A percentile compares a stretch with the other conserved stretches of the same genome.
These are phyloP conservation scores for Oreohelix idahoensis DNA, from an alignment of 1,140 invertebrate species.

Conservation along the genomic window DNA sequence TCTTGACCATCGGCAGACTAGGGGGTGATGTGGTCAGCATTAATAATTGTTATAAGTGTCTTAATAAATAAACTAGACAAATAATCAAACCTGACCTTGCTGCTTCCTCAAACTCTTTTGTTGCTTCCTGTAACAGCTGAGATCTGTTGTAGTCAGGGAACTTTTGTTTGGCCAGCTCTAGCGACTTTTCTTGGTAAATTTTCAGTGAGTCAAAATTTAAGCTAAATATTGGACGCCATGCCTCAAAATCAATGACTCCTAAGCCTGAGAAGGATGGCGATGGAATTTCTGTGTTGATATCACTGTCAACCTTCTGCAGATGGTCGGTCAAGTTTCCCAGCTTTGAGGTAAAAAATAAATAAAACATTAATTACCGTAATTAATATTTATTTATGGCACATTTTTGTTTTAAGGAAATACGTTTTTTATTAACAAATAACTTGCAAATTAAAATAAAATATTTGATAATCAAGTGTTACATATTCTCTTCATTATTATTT, in stretches of 20 bases:
- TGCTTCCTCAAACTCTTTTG: slow-evolving; percentile 54
- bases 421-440: too few relatives aligned
- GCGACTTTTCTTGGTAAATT: slow-evolving; percentile 51
- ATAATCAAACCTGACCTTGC: slow-evolving; percentile 53
- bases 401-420: too few relatives aligned
- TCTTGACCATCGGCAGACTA: too few relatives aligned
- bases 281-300: slow-evolving; percentile 41
- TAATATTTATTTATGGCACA: too few relatives aligned
- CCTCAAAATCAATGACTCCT: slow-evolving; percentile 87
- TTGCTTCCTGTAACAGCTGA: slow-evolving; percentile 46
- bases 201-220: slow-evolving; percentile 80
- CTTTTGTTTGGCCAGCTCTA: slow-evolving; percentile 49
- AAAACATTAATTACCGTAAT: too few relatives aligned
- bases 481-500: too few relatives aligned
- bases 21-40: too few relatives aligned
- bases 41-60: too few relatives aligned
- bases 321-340: slow-evolving; percentile 58
- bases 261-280: slow-evolving; percentile 76
- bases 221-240: slow-evolving; percentile 84
- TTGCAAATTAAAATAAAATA: too few relatives aligned
- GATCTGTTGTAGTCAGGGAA: slow-evolving; percentile 52
- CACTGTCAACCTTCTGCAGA: slow-evolving; percentile 58
- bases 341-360: too few relatives aligned
- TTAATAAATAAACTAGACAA: neutral
- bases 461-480: too few relatives aligned